Evolutionary conservation across 2,888 invertebrate species (phyloP).

Genomic region (Nysson spinosus): DNA sequence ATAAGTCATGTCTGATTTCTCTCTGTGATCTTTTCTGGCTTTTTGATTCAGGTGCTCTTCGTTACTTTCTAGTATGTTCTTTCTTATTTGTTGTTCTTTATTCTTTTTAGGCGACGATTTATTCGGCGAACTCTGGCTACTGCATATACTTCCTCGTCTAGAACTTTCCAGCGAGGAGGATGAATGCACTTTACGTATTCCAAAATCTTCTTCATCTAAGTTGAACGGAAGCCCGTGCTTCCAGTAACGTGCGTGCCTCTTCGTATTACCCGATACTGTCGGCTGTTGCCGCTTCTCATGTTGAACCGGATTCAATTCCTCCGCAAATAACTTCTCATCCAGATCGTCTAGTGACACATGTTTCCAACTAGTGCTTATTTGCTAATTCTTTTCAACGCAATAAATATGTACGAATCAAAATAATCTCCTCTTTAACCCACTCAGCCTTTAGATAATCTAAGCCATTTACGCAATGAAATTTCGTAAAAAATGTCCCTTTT

Average conservation of each 20-base stretch:
- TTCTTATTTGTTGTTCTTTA: conserved; percentile 63
- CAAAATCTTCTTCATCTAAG: conserved; percentile 68
- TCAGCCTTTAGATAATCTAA: too few relatives aligned
- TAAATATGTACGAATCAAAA: conserved; percentile 6
- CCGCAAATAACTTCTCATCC: conserved; percentile 75
- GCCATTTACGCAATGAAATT: too few relatives aligned
- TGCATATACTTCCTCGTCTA: conserved; percentile 68
- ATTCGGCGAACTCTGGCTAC: conserved; percentile 69
- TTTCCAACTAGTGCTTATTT: conserved; percentile 53
- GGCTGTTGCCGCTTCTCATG: conserved; percentile 54
- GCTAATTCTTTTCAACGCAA: conserved; percentile 24
- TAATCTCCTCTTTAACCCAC: too few relatives aligned
- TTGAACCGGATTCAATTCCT: conserved; percentile 60
- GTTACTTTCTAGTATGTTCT: conserved; percentile 26
- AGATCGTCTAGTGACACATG: conserved; percentile 75
- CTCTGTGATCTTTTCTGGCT: conserved; percentile 61
- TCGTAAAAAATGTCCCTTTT: too few relatives aligned
- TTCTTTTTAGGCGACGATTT: conserved; percentile 69
- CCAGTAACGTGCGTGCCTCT: conserved; percentile 71
- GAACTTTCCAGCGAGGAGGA: conserved; percentile 69
- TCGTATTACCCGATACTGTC: conserved; percentile 48
- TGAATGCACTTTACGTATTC: conserved; percentile 48
- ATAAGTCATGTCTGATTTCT: conserved; percentile 58
- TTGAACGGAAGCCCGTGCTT: conserved; percentile 68
- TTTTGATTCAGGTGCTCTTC: conserved; percentile 62